Base-by-base conservation (phyloP, 2,797 vertebrate genomes). In the Pseudochirops cupreus region DNA sequence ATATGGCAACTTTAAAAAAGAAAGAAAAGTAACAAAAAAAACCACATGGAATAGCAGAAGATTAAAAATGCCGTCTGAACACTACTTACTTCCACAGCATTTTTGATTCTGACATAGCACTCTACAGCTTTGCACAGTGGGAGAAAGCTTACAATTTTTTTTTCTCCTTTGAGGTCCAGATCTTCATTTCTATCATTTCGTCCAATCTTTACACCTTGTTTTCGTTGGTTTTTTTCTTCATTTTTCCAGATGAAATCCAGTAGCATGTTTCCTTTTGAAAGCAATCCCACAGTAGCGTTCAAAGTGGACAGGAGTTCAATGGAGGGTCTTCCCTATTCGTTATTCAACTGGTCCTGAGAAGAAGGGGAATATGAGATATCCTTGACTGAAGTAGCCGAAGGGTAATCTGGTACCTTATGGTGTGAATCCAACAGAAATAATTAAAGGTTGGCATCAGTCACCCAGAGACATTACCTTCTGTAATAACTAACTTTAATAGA, bases 151-250 rank as follows among this genome's bases (percentile, higher is more conserved):
- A 74, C 53, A 11, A 11, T 24, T 57, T 58, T 92, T 59, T 74
- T 94, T 55, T 39, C n/a, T 91, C 21, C 92, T 93, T 92, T 18
- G 16, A 95, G 55, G 39, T 62, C 50, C 96, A 54, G 31, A 92
- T 96, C 90, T 93, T 11, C 6, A 18, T 95, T 96, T 89, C 91
- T 90, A 67, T 62, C 13, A 29, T 14, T 90, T 46, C 13, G 1
- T 95, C 54, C 28, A 28, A 74, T 90, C 93, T 94, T 56, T 89
- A 21, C 2, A 57, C 39, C 33, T 91, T 55, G 53, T 58, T 58
- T 57, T 58, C 26, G 56, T 57, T 57, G 18, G 4, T n/a, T 74
- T 39, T 6, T 21, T 11, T 46, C 46, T 93, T 87, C 26, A 82
- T 92, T 96, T 94, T 46, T 91, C 50, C 28, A 46, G 21, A 46